Evolutionary conservation across 2,888 invertebrate genomes (phyloP).

Genomic region (Listrodromus nycthemerus): DNA sequence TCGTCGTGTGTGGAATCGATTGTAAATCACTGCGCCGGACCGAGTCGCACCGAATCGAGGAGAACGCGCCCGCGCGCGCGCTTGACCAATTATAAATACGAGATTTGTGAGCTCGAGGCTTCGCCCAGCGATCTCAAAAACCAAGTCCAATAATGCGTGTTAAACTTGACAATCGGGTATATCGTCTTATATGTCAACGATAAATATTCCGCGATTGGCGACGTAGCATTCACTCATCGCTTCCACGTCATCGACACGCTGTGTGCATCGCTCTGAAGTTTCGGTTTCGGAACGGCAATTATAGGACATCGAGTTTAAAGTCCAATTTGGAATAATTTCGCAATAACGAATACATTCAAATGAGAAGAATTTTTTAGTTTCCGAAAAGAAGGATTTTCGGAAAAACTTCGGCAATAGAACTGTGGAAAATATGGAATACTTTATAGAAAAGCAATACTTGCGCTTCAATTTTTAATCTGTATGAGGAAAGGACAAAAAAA

Average conservation of each 20-base stretch:
- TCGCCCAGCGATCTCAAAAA: conserved; percentile 42
- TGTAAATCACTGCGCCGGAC: conserved; percentile 69
- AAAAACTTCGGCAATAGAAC: no score
- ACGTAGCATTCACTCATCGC: background rate
- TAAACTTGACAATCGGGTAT: conserved; percentile 31
- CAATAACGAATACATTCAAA: no score
- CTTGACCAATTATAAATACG: conserved; percentile 66
- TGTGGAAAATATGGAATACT: no score
- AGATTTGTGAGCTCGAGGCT: conserved; percentile 61
- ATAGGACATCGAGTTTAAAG: background rate
- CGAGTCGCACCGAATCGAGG: conserved; percentile 52
- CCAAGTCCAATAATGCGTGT: conserved; percentile 40
- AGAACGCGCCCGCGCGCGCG: conserved; percentile 36
- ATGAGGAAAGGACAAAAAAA: no score
- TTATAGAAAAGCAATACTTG: no score
- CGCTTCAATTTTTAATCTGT: no score
- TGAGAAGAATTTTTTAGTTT: background rate
- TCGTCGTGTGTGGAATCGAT: conserved; percentile 70
- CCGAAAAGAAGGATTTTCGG: no score
- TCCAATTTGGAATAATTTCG: background rate
- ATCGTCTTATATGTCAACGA: background rate
- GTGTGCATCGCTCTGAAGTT: background rate
- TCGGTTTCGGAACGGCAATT: background rate
- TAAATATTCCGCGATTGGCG: conserved; percentile 9
- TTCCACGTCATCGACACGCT: background rate